phyloP scores from a whole-genome alignment of 2,888 invertebrate genomes.

The Alcis repandata region DNA sequence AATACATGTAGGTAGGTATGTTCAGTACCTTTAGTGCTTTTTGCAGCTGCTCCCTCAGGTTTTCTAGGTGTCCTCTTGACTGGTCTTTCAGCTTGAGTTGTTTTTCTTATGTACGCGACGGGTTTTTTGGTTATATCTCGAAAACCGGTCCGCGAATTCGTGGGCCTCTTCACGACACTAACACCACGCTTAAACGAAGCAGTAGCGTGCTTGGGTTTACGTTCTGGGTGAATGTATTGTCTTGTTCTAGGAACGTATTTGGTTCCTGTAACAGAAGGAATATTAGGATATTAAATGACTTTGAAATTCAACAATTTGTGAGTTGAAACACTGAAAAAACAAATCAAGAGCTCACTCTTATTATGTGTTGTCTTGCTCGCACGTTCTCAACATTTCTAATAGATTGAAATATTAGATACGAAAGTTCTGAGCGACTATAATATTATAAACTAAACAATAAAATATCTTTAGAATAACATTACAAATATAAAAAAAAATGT shows the following conservation, averaged over 20 bases:
- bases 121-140: neutral
- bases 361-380: too few species aligned
- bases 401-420: too few species aligned
- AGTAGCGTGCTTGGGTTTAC: neutral
- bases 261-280: slow-evolving; percentile 13
- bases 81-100: neutral
- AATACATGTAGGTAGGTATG: too few species aligned
- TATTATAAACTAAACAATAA: too few species aligned
- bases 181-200: neutral
- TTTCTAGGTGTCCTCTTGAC: neutral
- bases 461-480: too few species aligned
- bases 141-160: neutral
- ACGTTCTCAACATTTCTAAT: too few species aligned
- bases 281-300: neutral
- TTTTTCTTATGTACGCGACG: neutral
- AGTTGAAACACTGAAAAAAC: neutral
- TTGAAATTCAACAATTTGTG: neutral
- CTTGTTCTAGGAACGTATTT: slow-evolving; percentile 2
- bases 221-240: neutral
- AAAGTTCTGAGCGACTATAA: too few species aligned
- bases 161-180: slow-evolving; percentile 2
- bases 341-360: neutral
- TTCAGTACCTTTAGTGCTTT: slow-evolving; percentile 1
- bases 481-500: too few species aligned
- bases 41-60: neutral